phyloP scores from a whole-genome alignment of 2,888 invertebrate species.

The Ophraella communa region DNA sequence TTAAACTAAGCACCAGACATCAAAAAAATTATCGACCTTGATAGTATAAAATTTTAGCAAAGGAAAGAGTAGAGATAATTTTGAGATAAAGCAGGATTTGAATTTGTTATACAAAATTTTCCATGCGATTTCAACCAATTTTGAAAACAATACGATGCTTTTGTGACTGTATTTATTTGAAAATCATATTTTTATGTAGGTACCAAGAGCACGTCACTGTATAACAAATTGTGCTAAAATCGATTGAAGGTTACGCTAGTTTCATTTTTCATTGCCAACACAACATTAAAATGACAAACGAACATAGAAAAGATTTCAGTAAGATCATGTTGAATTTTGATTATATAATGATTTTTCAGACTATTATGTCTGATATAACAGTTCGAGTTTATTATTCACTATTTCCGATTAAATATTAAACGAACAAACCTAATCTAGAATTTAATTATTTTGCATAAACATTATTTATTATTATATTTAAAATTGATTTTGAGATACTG shows the following conservation, averaged over 20 bases:
- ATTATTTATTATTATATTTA: neutral
- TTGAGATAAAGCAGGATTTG: too few species aligned
- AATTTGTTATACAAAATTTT: neutral
- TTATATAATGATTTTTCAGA: neutral
- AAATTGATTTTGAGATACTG: neutral
- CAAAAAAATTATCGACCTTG: too few species aligned
- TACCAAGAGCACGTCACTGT: neutral
- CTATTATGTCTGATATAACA: too few species aligned
- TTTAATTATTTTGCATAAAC: too few species aligned
- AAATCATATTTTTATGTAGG: neutral
- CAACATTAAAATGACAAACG: slow-evolving; percentile 30
- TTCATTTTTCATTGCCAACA: slow-evolving; percentile 36
- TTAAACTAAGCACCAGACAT: too few species aligned
- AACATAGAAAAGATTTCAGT: slow-evolving; percentile 13
- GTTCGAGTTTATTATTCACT: too few species aligned
- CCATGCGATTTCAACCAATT: neutral
- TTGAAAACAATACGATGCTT: too few species aligned
- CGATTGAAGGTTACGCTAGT: slow-evolving; percentile 21
- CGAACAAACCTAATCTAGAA: too few species aligned
- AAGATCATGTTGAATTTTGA: neutral
- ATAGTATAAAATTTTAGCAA: too few species aligned
- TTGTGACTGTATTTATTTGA: neutral
- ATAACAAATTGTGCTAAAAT: slow-evolving; percentile 13
- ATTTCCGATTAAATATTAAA: too few species aligned
- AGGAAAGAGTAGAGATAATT: too few species aligned